Conservation (phyloP, 2,797 vertebrate species). For the Sarcophilus harrisii region DNA sequence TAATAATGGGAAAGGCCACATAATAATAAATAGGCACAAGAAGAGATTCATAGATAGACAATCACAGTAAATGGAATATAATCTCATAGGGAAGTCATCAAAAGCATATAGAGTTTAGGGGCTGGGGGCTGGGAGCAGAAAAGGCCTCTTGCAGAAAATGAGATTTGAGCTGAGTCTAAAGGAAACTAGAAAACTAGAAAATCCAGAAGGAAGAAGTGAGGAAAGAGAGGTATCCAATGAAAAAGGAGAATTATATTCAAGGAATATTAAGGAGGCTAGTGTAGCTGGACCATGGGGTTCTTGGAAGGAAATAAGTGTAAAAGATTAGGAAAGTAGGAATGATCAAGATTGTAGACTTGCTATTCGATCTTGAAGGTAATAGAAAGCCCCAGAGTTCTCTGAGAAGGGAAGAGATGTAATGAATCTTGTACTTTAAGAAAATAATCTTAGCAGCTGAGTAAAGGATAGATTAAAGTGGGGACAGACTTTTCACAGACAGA, state of each 20-base stretch:
- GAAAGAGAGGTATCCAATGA: too few species aligned
- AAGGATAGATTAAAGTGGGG: background rate
- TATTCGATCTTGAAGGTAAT: background rate
- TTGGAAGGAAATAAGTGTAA: background rate
- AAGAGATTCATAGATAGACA: background rate
- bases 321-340: background rate
- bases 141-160: background rate
- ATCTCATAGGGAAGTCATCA: background rate
- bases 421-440: background rate
- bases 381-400: background rate
- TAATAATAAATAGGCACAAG: background rate
- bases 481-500: background rate
- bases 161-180: background rate
- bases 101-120: background rate
- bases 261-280: background rate
- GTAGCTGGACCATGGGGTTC: background rate
- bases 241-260: background rate
- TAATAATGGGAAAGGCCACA: background rate
- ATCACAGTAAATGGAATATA: background rate
- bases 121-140: background rate
- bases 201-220: too few species aligned
- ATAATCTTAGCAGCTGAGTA: background rate
- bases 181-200: too few species aligned
- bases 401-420: background rate
- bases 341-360: background rate